Evolutionary conservation across 2,113 vertebrate species (phyloP).

Genomic region (Sialia sialis): DNA sequence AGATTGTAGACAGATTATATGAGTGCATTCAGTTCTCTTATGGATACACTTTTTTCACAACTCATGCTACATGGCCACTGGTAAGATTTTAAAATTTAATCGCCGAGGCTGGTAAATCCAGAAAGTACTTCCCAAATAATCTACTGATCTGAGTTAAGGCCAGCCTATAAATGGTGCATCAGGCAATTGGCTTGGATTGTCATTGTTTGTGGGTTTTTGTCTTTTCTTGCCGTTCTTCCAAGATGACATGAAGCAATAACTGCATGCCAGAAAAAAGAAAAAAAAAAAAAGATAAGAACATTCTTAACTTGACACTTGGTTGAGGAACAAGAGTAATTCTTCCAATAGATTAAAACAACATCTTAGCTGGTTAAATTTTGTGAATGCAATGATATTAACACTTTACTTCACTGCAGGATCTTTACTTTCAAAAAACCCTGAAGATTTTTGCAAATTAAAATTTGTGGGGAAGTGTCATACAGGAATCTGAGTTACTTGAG

Average conservation of each 20-base stretch:
- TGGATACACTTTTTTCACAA: background rate
- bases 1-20: background rate
- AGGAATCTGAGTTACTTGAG: background rate
- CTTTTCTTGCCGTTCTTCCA: background rate
- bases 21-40: background rate
- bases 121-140: constrained; percentile 67
- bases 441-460: background rate
- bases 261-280: background rate
- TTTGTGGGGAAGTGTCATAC: background rate
- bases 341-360: background rate
- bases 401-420: background rate
- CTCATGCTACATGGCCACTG: background rate
- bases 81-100: constrained; percentile 66
- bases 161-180: constrained; percentile 19
- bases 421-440: background rate
- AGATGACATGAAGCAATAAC: background rate
- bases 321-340: background rate
- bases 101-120: background rate
- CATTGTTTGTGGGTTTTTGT: background rate
- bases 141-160: constrained; percentile 47
- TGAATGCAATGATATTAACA: background rate
- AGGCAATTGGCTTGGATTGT: background rate
- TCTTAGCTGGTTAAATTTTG: background rate
- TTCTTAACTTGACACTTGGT: background rate
- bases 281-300: background rate